These are phyloP conservation scores for Camarhynchus parvulus DNA, from an alignment of 2,113 vertebrate genomes.

Conservation along the genomic window DNA sequence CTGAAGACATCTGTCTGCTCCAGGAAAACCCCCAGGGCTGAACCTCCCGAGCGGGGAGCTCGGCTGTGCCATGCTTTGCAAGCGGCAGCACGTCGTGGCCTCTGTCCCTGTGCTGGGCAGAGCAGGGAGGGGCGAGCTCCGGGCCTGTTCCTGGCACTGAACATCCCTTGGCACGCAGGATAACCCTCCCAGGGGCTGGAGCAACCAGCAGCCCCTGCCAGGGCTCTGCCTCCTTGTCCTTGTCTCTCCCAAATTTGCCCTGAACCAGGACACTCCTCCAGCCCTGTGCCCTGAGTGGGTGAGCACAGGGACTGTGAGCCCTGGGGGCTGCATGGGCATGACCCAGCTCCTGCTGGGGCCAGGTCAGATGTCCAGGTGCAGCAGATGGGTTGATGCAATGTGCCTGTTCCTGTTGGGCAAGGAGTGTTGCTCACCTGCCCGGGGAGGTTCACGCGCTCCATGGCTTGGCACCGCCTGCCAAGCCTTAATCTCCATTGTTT, in stretches of 20 bases:
- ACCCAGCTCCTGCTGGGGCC: background rate
- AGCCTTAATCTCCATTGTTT: constrained; percentile 42
- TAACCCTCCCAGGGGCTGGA: background rate
- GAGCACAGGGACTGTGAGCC: fast-evolving
- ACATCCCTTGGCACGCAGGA: background rate
- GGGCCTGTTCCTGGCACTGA: background rate
- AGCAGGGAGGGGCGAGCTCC: background rate
- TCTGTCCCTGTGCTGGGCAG: background rate
- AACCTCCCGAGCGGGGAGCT: background rate
- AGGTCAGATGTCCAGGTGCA: constrained; percentile 8
- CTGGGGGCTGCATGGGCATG: background rate
- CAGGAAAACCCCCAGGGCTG: background rate
- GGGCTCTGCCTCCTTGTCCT: background rate
- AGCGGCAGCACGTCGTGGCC: background rate
- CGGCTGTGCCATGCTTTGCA: background rate
- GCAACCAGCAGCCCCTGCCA: background rate
- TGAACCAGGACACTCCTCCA: background rate
- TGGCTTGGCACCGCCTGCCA: background rate
- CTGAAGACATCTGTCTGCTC: background rate
- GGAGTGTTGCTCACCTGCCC: constrained; percentile 41
- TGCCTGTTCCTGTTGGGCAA: constrained; percentile 8
- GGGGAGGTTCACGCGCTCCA: background rate
- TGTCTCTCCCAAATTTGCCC: too few species aligned
- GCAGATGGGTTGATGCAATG: background rate
- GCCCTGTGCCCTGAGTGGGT: fast-evolving